Conservation (phyloP, 2,888 invertebrate genomes). For the Halocaridina rubra region DNA sequence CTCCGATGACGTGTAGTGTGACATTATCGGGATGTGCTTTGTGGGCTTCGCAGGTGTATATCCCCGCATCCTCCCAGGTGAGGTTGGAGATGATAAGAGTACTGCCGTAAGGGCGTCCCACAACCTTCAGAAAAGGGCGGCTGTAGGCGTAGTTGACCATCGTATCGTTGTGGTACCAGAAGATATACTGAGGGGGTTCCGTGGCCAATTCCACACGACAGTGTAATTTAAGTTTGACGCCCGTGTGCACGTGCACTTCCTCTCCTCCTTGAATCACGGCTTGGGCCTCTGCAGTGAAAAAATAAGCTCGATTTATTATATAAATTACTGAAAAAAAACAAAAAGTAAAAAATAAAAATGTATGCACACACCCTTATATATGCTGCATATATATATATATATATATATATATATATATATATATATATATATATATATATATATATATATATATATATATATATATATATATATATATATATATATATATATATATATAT, state of each 20-base stretch:
- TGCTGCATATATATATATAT: background rate
- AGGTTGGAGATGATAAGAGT: conserved; percentile 36
- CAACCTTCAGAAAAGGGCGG: background rate
- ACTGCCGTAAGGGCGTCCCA: conserved; percentile 16
- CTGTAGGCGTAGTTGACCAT: conserved; percentile 41
- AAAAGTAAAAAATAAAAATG: background rate
- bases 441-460: conserved; percentile 18
- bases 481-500: background rate
- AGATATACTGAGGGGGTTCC: conserved; percentile 36
- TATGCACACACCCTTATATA: background rate
- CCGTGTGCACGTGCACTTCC: conserved; percentile 36
- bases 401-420: background rate
- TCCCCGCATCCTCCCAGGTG: conserved; percentile 30
- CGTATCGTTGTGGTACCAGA: conserved; percentile 54
- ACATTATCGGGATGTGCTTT: conserved; percentile 25
- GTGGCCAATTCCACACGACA: conserved; percentile 43
- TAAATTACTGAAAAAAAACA: background rate
- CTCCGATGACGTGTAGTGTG: conserved; percentile 23
- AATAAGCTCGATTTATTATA: background rate
- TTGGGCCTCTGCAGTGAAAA: conserved; percentile 28
- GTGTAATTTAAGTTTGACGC: conserved; percentile 22
- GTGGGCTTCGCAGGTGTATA: conserved; percentile 39
- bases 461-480: conserved; percentile 18
- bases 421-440: conserved; percentile 8
- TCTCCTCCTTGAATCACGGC: conserved; percentile 37